Evolutionary conservation across 2,797 vertebrate species (phyloP), one percentile per base, ranked within the genome.

Genomic region (Emys orbicularis): DNA sequence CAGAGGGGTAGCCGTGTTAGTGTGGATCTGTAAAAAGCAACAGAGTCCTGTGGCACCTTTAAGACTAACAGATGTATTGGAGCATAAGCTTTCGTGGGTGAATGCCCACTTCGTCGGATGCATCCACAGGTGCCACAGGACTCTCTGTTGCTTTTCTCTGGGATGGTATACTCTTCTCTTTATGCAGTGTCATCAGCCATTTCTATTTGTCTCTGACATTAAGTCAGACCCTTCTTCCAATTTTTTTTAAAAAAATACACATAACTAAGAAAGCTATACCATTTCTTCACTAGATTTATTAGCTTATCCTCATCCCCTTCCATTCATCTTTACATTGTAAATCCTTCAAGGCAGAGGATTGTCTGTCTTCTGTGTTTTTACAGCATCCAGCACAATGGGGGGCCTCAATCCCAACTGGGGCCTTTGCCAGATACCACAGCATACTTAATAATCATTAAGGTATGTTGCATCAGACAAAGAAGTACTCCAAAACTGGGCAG

Each of bases 61-160:
- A 44, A 44, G 44, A 44, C 44, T 44, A 44, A 44, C 44, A 44
- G 44, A 44, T 44, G 44, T 44, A 44, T 44, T 44, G 44, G 44
- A 44, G 6, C 44, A 44, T 44, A 44, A 44, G 44, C 44, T 44
- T 44, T 44, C 44, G 2, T 44, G 2, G 44, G 44, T 44, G 44
- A 44, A 44, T 44, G 44, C 44, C 44, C 44, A 44, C 44, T 44
- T 44, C 44, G 44, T 44, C 44, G 6, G 44, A 44, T 44, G 44
- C 44, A 44, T 44, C 44, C 44, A 8, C 44, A 44, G 44, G 44
- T 44, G 44, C 7, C 44, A 44, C 44, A 7, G 44, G 44, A 44
- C 44, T 44, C 44, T 44, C 44, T 44, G 44, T 44, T 44, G 44
- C 44, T 44, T 97, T 96, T 49, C 81, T 95, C 49, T 94, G 81